Base-by-base conservation (phyloP, 2,888 invertebrate genomes). In the Lissocephala sabroskyi region DNA sequence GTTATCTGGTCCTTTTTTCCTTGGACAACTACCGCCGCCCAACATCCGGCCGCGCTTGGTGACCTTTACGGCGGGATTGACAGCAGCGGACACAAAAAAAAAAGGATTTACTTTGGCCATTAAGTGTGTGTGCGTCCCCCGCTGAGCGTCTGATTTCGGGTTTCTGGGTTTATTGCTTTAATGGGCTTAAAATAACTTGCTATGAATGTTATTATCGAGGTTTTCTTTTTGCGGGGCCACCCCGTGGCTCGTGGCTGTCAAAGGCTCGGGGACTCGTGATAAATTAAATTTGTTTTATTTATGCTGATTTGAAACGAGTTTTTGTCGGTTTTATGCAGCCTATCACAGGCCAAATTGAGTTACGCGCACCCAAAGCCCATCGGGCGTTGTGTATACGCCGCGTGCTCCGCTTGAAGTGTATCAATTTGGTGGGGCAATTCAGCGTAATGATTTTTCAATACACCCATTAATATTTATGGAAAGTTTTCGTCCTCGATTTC, bases 251-350 rank as follows among this genome's bases (percentile, higher is more conserved):
- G 35, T 35, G 14, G 13, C 3, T n/a, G 37, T 37, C 18, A 6
- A 10, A 19, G 4, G 19, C 19, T 16, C 33, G 10, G 11, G 10
- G 54, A 66, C 70, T 68, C 75, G 63, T 74, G 68, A 70, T 66
- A 70, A 75, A 75, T 71, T 62, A 71, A 54, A 68, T 68, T 70
- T 71, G 64, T 59, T 62, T 52, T 53, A 46, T 40, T 54, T 58
- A 52, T 62, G 55, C 49, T 62, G 66, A 74, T 68, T 23, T 23
- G 23, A 3, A 23, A 23, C 7, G 23, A 23, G 23, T 23, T 23
- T n/a, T 23, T 23, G 23, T 23, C 23, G 23, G 23, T 7, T 23
- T 23, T 23, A 23, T 23, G 23, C 23, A 23, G 23, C 23, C 7
- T 23, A 23, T 23, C 23, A 7, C 4, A 23, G 23, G 23, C 23